Evolutionary conservation across 2,888 invertebrate genomes (phyloP).

Genomic region (Amphimallon solstitiale): DNA sequence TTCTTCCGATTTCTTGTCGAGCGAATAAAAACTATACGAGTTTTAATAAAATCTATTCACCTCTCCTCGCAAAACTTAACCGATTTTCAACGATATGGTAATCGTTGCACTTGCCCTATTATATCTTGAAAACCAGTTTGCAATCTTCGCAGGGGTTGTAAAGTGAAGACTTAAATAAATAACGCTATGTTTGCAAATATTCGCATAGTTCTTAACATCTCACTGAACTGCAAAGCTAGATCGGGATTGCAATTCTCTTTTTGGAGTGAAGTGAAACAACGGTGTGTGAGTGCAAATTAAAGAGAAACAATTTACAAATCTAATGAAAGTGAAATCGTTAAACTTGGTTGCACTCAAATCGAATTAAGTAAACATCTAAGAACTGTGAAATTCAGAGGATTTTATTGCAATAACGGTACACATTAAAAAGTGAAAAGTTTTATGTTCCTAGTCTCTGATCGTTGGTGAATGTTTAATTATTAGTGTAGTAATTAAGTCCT

Average conservation of each 20-base stretch:
- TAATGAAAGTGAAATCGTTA: conserved; percentile 31
- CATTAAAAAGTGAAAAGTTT: neutral
- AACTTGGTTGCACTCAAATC: conserved; percentile 15
- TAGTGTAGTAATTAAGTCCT: neutral
- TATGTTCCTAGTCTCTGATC: neutral
- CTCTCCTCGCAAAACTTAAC: conserved; percentile 3
- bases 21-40: neutral
- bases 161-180: conserved; percentile 8
- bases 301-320: neutral
- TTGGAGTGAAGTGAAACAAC: neutral
- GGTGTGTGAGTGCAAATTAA: neutral
- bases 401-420: neutral
- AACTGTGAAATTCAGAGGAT: conserved; percentile 20
- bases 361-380: neutral
- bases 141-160: conserved; percentile 25
- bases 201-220: neutral
- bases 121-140: conserved; percentile 27
- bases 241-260: no score
- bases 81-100: conserved; percentile 27
- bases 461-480: neutral
- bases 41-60: neutral
- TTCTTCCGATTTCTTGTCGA: neutral
- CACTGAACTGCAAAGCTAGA: no score
- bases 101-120: conserved; percentile 28
- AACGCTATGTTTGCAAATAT: conserved; percentile 1